phyloP scores from a whole-genome alignment of 2,888 invertebrate species.

The Rhodophaea formosa region DNA sequence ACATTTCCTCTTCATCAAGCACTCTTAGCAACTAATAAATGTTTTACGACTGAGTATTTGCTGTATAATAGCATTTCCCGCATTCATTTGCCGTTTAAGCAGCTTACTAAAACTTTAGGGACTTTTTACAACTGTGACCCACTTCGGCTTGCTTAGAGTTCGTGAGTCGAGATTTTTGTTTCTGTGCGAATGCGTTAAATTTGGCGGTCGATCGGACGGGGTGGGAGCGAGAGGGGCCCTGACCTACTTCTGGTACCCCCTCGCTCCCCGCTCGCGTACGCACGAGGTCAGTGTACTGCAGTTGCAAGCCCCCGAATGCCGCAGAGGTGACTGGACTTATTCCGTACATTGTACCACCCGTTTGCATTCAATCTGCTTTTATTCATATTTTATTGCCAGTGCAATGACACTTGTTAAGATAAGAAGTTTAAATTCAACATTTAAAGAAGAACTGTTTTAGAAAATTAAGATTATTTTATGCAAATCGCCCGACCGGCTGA shows the following conservation, averaged over 20 bases:
- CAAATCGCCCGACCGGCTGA: no score
- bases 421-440: neutral
- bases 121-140: constrained; percentile 30
- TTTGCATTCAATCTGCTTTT: constrained; percentile 12
- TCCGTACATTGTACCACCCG: constrained; percentile 30
- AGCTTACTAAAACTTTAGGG: constrained; percentile 10
- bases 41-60: constrained; percentile 8
- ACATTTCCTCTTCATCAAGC: neutral
- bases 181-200: constrained; percentile 59
- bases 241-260: constrained; percentile 52
- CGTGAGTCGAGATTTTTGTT: constrained; percentile 44
- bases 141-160: constrained; percentile 23
- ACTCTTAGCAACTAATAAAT: constrained; percentile 11
- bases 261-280: constrained; percentile 64
- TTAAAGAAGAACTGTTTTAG: neutral
- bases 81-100: constrained; percentile 11
- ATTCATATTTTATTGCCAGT: neutral
- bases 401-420: neutral
- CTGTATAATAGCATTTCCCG: constrained; percentile 7
- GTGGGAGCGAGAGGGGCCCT: constrained; percentile 55
- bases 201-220: constrained; percentile 75
- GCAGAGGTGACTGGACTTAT: constrained; percentile 69
- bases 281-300: constrained; percentile 80
- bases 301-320: constrained; percentile 70
- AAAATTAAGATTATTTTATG: no score